These are phyloP conservation scores for Chrysemys picta DNA, from an alignment of 2,113 vertebrate genomes.

Conservation along the genomic window DNA sequence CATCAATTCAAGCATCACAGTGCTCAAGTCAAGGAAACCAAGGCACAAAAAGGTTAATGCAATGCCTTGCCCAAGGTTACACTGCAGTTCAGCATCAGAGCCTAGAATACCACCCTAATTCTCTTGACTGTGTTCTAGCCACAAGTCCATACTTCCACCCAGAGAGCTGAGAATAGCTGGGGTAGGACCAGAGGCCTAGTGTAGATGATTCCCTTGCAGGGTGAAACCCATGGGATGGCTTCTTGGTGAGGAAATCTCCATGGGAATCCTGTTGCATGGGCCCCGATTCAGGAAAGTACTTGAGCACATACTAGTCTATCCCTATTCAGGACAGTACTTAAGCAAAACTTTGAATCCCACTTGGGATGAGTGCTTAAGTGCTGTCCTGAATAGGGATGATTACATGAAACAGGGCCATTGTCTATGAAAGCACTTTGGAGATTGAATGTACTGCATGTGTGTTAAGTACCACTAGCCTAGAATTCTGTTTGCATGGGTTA, in stretches of 20 bases:
- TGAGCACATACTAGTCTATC: not conserved
- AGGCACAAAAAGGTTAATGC: not conserved
- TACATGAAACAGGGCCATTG: not conserved
- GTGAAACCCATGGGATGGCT: not conserved
- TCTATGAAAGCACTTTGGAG: not conserved
- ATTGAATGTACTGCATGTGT: not conserved
- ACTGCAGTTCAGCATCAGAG: not conserved
- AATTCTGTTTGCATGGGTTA: not conserved
- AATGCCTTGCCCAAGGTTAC: not conserved
- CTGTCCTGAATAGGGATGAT: not conserved
- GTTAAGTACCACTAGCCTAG: not conserved
- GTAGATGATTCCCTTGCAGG: not conserved
- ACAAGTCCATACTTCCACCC: not conserved
- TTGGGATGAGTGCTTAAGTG: accelerated
- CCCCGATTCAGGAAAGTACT: not conserved
- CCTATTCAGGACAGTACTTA: not conserved
- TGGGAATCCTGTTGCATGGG: not conserved
- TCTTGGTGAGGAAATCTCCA: not conserved
- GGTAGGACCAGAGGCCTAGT: not conserved
- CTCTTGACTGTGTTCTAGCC: not conserved
- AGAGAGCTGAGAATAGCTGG: not conserved
- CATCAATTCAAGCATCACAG: not conserved
- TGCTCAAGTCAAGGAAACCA: not conserved
- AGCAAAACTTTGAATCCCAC: not conserved
- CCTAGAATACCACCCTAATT: not conserved